Evolutionary conservation across 2,888 invertebrate species (phyloP).

Genomic region (Leucophenga maculata): DNA sequence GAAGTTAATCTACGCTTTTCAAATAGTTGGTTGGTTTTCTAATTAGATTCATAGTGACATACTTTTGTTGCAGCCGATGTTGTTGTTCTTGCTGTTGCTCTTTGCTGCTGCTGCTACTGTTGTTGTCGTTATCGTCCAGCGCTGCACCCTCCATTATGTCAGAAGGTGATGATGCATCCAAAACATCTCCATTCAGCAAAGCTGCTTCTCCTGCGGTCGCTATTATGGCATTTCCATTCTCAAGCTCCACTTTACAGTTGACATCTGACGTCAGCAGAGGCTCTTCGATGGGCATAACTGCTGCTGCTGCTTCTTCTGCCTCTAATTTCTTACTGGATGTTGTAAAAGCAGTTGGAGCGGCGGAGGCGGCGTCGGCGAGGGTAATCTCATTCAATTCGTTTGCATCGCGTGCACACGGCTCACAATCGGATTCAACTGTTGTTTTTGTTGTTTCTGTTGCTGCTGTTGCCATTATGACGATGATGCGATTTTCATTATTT

Average conservation of each 20-base stretch:
- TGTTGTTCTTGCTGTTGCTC: constrained; percentile 12
- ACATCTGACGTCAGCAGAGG: not conserved
- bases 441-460: constrained; percentile 34
- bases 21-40: not conserved
- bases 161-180: constrained; percentile 16
- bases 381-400: not conserved
- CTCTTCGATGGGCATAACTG: constrained; percentile 9
- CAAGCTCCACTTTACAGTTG: constrained; percentile 19
- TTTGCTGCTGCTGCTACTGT: not conserved
- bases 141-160: too few species aligned
- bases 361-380: not conserved
- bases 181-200: not conserved
- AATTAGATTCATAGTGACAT: constrained; percentile 1
- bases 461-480: constrained; percentile 1
- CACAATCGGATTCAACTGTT: constrained; percentile 29
- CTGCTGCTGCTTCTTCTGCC: not conserved
- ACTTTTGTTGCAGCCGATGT: constrained; percentile 36
- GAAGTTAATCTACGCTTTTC: too few species aligned
- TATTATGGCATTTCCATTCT: not conserved
- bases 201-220: not conserved
- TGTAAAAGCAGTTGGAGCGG: not conserved
- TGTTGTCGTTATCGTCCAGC: constrained; percentile 5
- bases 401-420: constrained; percentile 22
- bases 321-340: not conserved
- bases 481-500: constrained; percentile 20